Base-by-base conservation (phyloP, 2,113 vertebrate species). In the Paramisgurnus dabryanus region DNA sequence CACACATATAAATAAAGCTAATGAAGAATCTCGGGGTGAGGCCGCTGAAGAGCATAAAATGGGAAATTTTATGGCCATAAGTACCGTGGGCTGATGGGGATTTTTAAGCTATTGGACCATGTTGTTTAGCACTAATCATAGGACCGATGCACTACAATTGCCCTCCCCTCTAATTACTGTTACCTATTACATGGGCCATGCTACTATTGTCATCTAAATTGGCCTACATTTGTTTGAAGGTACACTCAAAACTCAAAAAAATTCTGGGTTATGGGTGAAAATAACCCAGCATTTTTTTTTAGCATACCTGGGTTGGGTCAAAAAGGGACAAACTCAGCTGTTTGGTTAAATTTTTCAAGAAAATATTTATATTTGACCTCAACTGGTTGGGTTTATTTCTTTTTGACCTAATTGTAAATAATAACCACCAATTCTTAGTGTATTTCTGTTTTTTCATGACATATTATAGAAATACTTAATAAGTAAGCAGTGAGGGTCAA, bases 1-100 rank as follows among this genome's bases (percentile, higher is more conserved):
- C 74, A 85, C 86, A 88, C 92, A 92, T 93, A 93, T 93, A 94
- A 95, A 95, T 95, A 95, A 94, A 92, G 92, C 93, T 89, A 91
- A 89, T 89, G 91, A 91, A 90, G 93, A 91, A 91, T 91, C 93
- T 92, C 87, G 87, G 92, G 92, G 92, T 88, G 92, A 93, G 92
- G 83, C 90, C 76, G 88, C 90, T 93, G 93, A 94, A 90, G 93
- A 93, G 94, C 95, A 95, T 93, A 96, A 95, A 95, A 95, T 94
- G 89, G 92, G 93, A 92, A 93, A 95, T 95, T 94, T 95, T 95
- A 94, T 94, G 95, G 94, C 92, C 89, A 81, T 95, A 94, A 95
- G 92, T 91, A 91, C 91, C 93, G 87, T 93, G 89, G 90, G 89
- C 90, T 94, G 91, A 94, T 93, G 93, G 92, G 91, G 93, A 95